Percentiles rank a stretch among this genome's conserved stretches.
These are phyloP conservation scores for Dascyllus trimaculatus DNA, from an alignment of 2,113 vertebrate genomes.

Conservation along the genomic window DNA sequence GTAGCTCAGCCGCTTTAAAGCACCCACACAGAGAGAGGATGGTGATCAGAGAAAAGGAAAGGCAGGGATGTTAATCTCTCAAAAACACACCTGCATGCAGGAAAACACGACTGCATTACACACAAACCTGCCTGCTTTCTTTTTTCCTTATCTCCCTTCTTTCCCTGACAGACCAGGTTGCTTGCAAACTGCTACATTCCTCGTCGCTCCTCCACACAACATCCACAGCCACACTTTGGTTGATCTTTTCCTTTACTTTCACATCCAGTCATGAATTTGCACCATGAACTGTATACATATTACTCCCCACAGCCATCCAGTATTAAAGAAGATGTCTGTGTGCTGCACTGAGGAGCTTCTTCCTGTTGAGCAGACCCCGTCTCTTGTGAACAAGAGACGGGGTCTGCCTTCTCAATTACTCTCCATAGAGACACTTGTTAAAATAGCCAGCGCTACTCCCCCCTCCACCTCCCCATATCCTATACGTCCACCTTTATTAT, in stretches of 20 bases:
- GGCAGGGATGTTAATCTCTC: slow-evolving; percentile 48
- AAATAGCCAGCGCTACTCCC: slow-evolving; percentile 51
- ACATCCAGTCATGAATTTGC: slow-evolving; percentile 5
- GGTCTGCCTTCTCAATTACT: slow-evolving; percentile 61
- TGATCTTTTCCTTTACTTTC: slow-evolving; percentile 10
- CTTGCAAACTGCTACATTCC: slow-evolving; percentile 11
- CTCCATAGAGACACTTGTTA: slow-evolving; percentile 54
- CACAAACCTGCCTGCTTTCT: slow-evolving; percentile 13
- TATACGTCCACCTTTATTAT: slow-evolving; percentile 75
- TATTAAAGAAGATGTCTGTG: neutral
- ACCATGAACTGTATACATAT: neutral
- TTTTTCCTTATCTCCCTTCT: slow-evolving; percentile 8
- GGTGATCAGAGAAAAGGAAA: slow-evolving; percentile 55
- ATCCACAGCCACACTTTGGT: slow-evolving; percentile 5
- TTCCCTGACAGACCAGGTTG: neutral
- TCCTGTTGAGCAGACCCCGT: slow-evolving; percentile 21
- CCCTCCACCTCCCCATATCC: slow-evolving; percentile 13
- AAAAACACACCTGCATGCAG: slow-evolving; percentile 59
- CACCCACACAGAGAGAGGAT: slow-evolving; percentile 13
- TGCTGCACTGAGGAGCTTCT: slow-evolving; percentile 10
- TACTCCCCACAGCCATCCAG: neutral
- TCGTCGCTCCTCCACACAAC: neutral
- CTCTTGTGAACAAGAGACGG: slow-evolving; percentile 57
- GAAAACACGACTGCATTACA: slow-evolving; percentile 14
- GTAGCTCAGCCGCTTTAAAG: slow-evolving; percentile 50